These are phyloP conservation scores for Macaria notata DNA, from an alignment of 2,888 invertebrate species.

Conservation along the genomic window DNA sequence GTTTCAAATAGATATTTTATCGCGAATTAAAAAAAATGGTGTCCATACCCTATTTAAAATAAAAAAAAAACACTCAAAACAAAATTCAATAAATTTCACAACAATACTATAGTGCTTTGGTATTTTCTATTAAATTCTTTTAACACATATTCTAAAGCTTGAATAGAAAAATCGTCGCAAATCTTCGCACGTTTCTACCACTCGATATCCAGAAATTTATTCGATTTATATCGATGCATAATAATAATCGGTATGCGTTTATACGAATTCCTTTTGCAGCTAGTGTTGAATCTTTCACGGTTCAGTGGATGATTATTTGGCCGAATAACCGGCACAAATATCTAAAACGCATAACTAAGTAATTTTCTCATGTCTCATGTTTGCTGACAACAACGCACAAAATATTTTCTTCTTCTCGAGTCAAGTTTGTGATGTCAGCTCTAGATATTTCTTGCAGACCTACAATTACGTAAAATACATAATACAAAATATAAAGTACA, in stretches of 20 bases:
- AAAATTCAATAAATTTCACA: background rate
- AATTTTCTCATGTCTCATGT: no score
- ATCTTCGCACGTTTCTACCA: conserved; percentile 32
- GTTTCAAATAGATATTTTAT: no score
- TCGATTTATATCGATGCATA: conserved; percentile 39
- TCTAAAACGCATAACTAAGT: no score
- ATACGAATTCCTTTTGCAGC: conserved; percentile 33
- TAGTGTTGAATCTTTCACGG: conserved; percentile 9
- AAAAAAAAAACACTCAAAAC: no score
- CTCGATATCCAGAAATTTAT: conserved; percentile 35
- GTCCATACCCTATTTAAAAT: no score
- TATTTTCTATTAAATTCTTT: conserved; percentile 31
- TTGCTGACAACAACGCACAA: no score
- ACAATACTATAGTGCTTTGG: conserved; percentile 1
- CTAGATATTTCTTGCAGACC: no score
- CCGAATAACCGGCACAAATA: conserved; percentile 17
- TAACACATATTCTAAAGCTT: conserved; percentile 27
- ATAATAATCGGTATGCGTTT: conserved; percentile 40
- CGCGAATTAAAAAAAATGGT: no score
- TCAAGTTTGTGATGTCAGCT: no score
- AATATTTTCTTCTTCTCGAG: no score
- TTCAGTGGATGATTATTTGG: conserved; percentile 5
- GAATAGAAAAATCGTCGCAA: conserved; percentile 32
- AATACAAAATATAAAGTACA: no score
- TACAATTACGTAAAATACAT: no score